Percentiles rank a stretch among this genome's conserved stretches.
phyloP scores from a whole-genome alignment of 2,797 vertebrate species.

The Epinephelus coioides region DNA sequence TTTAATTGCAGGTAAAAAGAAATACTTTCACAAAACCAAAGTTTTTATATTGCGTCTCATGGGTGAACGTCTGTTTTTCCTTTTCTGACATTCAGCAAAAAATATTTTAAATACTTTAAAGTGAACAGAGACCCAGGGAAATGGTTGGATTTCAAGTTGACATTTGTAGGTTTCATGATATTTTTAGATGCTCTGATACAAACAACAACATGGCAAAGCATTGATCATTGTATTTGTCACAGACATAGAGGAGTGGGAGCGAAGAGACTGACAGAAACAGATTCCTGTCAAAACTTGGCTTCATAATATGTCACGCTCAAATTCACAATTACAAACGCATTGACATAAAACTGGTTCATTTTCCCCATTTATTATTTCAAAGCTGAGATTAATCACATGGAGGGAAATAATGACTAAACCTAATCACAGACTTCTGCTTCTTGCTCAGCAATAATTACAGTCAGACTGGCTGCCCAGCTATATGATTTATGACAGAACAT shows the following conservation, averaged over 20 bases:
- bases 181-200: constrained; percentile 76
- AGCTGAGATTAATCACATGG: constrained; percentile 83
- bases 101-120: constrained; percentile 44
- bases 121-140: constrained; percentile 42
- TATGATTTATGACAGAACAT: constrained; percentile 87
- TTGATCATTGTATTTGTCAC: constrained; percentile 76
- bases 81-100: constrained; percentile 28
- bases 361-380: constrained; percentile 84
- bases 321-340: constrained; percentile 83
- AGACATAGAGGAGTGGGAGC: constrained; percentile 44
- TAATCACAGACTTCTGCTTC: constrained; percentile 86
- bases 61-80: constrained; percentile 1
- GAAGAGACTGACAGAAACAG: constrained; percentile 66
- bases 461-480: constrained; percentile 78
- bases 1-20: constrained; percentile 27
- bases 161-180: constrained; percentile 70
- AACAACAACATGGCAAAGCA: constrained; percentile 74
- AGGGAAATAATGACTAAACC: constrained; percentile 84
- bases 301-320: constrained; percentile 76
- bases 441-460: constrained; percentile 87
- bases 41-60: constrained; percentile 12
- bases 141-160: constrained; percentile 64
- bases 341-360: constrained; percentile 78
- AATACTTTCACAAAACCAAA: constrained; percentile 10
- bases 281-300: constrained; percentile 74